Evolutionary conservation across 1,140 invertebrate genomes (phyloP).

Genomic region (Drosophila auraria): DNA sequence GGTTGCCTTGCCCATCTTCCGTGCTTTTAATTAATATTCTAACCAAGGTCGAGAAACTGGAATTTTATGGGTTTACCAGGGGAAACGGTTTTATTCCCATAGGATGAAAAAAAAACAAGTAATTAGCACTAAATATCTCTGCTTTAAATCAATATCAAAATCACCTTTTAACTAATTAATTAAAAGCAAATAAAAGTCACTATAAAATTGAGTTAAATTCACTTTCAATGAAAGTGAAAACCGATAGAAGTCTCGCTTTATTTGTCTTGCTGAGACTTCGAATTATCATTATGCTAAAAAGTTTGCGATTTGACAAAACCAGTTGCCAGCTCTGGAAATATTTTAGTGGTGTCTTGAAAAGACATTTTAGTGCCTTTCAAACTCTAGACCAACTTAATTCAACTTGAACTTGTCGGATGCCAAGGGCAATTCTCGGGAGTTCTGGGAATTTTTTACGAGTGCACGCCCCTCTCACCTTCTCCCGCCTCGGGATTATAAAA

Average conservation of each 20-base stretch:
- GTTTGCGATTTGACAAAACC: slow-evolving; percentile 28
- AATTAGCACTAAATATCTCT: neutral
- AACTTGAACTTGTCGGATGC: slow-evolving; percentile 10
- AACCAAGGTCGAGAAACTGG: slow-evolving; percentile 35
- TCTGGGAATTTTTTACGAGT: slow-evolving; percentile 13
- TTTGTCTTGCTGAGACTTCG: neutral
- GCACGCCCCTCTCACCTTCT: neutral
- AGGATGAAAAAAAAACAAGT: slow-evolving; percentile 4
- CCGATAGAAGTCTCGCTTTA: neutral
- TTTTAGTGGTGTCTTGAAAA: neutral
- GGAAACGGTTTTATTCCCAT: neutral
- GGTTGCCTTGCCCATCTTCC: slow-evolving; percentile 42
- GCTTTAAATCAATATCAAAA: neutral
- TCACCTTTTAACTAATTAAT: neutral
- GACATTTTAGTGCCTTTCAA: slow-evolving; percentile 4
- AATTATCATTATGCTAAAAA: slow-evolving; percentile 27
- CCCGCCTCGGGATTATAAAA: slow-evolving; percentile 25
- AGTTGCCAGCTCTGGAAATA: slow-evolving; percentile 20
- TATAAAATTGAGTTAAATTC: neutral
- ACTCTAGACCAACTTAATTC: slow-evolving; percentile 5
- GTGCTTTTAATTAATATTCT: slow-evolving; percentile 44
- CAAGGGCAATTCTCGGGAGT: slow-evolving; percentile 20
- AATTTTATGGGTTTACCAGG: slow-evolving; percentile 36
- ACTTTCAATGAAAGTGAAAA: slow-evolving; percentile 18
- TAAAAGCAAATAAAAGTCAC: neutral